These are phyloP conservation scores for Fregata magnificens DNA, from an alignment of 2,113 vertebrate species.

Conservation along the genomic window DNA sequence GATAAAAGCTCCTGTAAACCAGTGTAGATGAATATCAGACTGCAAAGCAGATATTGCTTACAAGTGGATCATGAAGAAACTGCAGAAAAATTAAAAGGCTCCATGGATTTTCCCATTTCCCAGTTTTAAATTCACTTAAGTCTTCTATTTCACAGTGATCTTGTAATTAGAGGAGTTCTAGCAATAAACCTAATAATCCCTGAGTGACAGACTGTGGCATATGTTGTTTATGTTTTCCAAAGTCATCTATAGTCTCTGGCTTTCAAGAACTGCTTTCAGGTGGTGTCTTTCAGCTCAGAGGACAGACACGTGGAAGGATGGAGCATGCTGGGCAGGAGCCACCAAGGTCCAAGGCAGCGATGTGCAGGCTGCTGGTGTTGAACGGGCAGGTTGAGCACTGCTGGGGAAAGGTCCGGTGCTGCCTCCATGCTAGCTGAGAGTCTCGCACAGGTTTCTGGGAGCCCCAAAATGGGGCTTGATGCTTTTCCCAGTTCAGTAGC, in stretches of 20 bases:
- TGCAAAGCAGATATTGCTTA: neutral
- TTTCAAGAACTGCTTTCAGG: neutral
- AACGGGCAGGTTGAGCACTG: neutral
- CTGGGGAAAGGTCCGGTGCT: fast-evolving
- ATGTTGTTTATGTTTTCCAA: neutral
- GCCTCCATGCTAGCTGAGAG: neutral
- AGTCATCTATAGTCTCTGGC: neutral
- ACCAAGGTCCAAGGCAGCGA: neutral
- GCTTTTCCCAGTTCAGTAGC: neutral
- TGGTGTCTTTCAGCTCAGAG: neutral
- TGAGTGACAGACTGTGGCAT: neutral
- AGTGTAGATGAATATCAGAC: neutral
- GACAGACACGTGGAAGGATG: neutral
- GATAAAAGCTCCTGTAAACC: neutral
- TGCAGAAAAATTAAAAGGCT: neutral
- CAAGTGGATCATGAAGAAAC: neutral
- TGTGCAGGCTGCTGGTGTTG: neutral
- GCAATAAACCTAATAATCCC: neutral
- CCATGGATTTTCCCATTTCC: neutral
- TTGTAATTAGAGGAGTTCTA: neutral
- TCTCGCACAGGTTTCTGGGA: neutral
- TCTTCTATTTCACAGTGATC: neutral
- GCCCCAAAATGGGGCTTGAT: neutral
- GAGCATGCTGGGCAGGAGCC: neutral
- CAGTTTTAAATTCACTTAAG: neutral